These are phyloP conservation scores for Caenorhabditis uteleia DNA, from an alignment of 2,888 invertebrate species.

Conservation along the genomic window DNA sequence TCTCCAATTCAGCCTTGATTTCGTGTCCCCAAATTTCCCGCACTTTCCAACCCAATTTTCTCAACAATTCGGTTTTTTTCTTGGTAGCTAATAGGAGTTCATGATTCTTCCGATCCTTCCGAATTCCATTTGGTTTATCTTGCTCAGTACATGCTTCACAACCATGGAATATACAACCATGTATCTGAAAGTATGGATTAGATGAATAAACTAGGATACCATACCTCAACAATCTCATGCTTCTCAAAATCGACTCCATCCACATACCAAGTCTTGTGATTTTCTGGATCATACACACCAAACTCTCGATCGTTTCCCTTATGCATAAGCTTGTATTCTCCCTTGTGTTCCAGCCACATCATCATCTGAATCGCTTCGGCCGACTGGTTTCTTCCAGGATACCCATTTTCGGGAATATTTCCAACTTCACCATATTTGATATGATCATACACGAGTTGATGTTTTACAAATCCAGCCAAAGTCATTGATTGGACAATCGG, in stretches of 20 bases:
- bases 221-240: background rate
- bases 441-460: constrained; percentile 1
- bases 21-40: background rate
- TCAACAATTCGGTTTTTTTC: background rate
- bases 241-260: background rate
- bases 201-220: too few relatives aligned
- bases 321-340: background rate
- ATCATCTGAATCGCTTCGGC: background rate
- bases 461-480: background rate
- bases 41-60: background rate
- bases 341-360: background rate
- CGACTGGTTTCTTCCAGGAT: background rate
- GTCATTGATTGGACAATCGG: too few relatives aligned
- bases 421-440: background rate
- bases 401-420: constrained; percentile 8
- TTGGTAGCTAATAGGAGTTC: background rate
- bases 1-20: background rate
- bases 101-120: background rate
- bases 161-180: background rate
- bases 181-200: too few relatives aligned
- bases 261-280: background rate
- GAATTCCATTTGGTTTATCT: background rate
- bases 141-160: background rate
- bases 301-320: background rate
- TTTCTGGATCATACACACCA: background rate